phyloP scores from a whole-genome alignment of 2,888 invertebrate genomes.

The Quadroppia sp. region DNA sequence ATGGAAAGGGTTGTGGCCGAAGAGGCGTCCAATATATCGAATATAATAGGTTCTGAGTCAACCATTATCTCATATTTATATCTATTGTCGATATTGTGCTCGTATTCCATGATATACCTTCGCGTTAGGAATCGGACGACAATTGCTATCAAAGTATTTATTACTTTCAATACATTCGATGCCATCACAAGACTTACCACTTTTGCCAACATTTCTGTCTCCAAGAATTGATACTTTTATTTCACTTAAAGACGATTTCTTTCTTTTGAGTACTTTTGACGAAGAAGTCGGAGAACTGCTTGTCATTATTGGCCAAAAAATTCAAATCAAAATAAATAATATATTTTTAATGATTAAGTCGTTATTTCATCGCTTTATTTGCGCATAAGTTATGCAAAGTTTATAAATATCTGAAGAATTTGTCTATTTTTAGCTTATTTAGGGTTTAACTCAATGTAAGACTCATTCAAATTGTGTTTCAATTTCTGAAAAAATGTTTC shows the following conservation, averaged over 20 bases:
- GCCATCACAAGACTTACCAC: slow-evolving; percentile 63
- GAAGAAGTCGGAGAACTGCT: slow-evolving; percentile 51
- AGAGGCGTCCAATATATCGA: slow-evolving; percentile 85
- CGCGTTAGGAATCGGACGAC: slow-evolving; percentile 88
- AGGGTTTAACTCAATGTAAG: too few species aligned
- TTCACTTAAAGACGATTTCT: slow-evolving; percentile 82
- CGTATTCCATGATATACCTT: slow-evolving; percentile 90
- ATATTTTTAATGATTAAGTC: neutral
- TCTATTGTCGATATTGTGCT: slow-evolving; percentile 84
- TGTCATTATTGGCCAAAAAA: slow-evolving; percentile 54
- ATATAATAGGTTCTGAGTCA: slow-evolving; percentile 80
- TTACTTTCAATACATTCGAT: neutral
- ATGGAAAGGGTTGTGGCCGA: slow-evolving; percentile 53
- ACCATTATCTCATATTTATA: slow-evolving; percentile 84
- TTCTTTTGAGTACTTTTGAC: slow-evolving; percentile 75
- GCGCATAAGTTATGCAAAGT: neutral
- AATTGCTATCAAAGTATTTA: slow-evolving; percentile 55
- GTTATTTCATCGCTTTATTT: neutral
- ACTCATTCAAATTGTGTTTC: too few species aligned
- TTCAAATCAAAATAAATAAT: neutral
- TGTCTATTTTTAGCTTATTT: slow-evolving; percentile 17
- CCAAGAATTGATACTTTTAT: slow-evolving; percentile 87
- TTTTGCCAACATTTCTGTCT: slow-evolving; percentile 84
- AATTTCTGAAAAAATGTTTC: too few species aligned
- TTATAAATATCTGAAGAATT: slow-evolving; percentile 7